Evolutionary conservation across 1,140 invertebrate species (phyloP).

Genomic region (Globodera ellingtonae): DNA sequence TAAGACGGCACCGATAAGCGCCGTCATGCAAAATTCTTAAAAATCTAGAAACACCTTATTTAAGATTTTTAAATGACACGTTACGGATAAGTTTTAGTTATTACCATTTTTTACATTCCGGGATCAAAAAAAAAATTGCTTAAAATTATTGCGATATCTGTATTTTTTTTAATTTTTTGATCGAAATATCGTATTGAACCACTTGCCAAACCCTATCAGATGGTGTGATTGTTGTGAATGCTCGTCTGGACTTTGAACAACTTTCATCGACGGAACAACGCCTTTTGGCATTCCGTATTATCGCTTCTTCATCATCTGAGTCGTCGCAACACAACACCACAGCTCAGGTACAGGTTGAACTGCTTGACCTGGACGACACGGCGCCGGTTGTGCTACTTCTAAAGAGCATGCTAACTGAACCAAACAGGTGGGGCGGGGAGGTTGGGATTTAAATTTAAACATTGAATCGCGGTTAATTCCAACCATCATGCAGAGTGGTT

Average conservation of each 20-base stretch:
- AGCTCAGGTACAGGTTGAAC: constrained; percentile 6
- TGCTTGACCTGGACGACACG: not conserved
- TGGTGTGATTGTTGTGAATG: not conserved
- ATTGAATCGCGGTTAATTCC: too few species aligned
- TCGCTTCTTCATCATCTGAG: not conserved
- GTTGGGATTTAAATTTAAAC: too few species aligned
- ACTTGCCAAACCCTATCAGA: not conserved
- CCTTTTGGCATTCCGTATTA: not conserved
- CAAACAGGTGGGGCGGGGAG: not conserved
- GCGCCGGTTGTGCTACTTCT: not conserved
- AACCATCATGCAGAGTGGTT: too few species aligned
- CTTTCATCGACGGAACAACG: not conserved
- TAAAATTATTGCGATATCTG: too few species aligned
- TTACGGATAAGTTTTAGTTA: too few species aligned
- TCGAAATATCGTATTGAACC: not conserved
- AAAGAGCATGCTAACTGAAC: not conserved
- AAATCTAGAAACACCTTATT: not conserved
- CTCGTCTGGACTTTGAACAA: not conserved
- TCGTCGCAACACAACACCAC: constrained; percentile 1
- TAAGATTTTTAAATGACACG: too few species aligned
- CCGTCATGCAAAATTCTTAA: not conserved
- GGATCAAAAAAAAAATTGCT: too few species aligned
- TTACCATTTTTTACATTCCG: too few species aligned
- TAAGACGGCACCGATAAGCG: not conserved
- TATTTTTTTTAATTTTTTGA: too few species aligned